Evolutionary conservation across 1,140 invertebrate genomes (phyloP).

Genomic region (Muscidifurax raptorellus): DNA sequence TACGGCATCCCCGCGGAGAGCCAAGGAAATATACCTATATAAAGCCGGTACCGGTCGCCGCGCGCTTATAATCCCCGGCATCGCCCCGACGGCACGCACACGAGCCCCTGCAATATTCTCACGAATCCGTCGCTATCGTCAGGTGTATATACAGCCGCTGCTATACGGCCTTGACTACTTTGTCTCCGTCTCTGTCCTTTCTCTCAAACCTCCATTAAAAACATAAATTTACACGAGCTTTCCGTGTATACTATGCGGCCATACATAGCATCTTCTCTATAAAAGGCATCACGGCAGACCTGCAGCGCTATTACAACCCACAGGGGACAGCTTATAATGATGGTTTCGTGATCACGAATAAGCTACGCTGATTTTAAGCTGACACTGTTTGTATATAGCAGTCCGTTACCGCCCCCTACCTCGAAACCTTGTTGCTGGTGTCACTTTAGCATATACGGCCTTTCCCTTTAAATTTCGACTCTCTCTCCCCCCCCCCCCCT

Average conservation of each 20-base stretch:
- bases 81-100: slow-evolving; percentile 14
- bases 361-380: slow-evolving; percentile 63
- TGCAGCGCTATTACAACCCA: not conserved
- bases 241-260: slow-evolving; percentile 25
- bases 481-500: too few species aligned
- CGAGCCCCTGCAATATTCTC: slow-evolving; percentile 26
- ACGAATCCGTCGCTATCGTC: slow-evolving; percentile 17
- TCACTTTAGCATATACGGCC: too few species aligned
- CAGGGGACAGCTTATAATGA: slow-evolving; percentile 55
- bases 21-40: slow-evolving; percentile 7
- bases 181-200: not conserved
- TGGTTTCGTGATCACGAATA: slow-evolving; percentile 70
- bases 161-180: slow-evolving; percentile 25
- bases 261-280: not conserved
- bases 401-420: not conserved
- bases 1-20: not conserved
- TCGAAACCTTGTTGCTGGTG: too few species aligned
- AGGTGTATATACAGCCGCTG: slow-evolving; percentile 20
- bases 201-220: slow-evolving; percentile 57
- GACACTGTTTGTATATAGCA: too few species aligned
- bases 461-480: too few species aligned
- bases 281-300: not conserved
- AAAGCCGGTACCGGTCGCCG: slow-evolving; percentile 18
- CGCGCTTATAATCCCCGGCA: slow-evolving; percentile 29
- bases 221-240: slow-evolving; percentile 62